Evolutionary conservation across 2,888 invertebrate genomes (phyloP).

Genomic region (Luperina testacea): DNA sequence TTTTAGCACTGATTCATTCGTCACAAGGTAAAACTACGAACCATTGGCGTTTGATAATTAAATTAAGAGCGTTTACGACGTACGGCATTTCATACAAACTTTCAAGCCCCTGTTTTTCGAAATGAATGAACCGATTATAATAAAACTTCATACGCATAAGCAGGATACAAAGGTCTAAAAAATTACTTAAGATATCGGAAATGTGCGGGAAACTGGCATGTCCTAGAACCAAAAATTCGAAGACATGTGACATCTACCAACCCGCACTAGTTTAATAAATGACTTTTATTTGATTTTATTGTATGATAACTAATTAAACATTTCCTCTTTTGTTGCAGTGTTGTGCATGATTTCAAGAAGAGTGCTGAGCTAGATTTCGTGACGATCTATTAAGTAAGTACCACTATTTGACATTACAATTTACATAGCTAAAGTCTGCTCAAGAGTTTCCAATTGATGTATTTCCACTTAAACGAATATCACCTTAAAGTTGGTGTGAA

Average conservation of each 20-base stretch:
- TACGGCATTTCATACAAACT: too few relatives aligned
- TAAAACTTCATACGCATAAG: too few relatives aligned
- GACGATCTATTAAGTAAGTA: constrained; percentile 64
- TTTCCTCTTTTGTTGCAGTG: constrained; percentile 60
- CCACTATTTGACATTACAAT: constrained; percentile 2
- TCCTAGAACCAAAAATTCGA: neutral
- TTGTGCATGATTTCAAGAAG: constrained; percentile 67
- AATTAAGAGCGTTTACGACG: too few relatives aligned
- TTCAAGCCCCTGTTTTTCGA: too few relatives aligned
- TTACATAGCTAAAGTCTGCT: neutral
- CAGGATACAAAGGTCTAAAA: too few relatives aligned
- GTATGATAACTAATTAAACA: too few relatives aligned
- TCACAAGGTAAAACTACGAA: neutral
- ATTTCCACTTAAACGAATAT: neutral
- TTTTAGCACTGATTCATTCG: constrained; percentile 20
- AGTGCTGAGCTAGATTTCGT: constrained; percentile 50
- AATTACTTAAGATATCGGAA: too few relatives aligned
- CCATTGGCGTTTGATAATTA: neutral
- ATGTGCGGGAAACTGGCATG: neutral
- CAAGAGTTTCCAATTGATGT: neutral
- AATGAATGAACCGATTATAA: too few relatives aligned
- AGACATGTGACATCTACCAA: neutral
- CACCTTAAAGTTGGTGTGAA: neutral
- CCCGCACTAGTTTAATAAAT: too few relatives aligned
- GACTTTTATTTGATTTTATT: too few relatives aligned